These are phyloP conservation scores for Colistium nudipinnis DNA, from an alignment of 2,113 vertebrate genomes.

Conservation along the genomic window DNA sequence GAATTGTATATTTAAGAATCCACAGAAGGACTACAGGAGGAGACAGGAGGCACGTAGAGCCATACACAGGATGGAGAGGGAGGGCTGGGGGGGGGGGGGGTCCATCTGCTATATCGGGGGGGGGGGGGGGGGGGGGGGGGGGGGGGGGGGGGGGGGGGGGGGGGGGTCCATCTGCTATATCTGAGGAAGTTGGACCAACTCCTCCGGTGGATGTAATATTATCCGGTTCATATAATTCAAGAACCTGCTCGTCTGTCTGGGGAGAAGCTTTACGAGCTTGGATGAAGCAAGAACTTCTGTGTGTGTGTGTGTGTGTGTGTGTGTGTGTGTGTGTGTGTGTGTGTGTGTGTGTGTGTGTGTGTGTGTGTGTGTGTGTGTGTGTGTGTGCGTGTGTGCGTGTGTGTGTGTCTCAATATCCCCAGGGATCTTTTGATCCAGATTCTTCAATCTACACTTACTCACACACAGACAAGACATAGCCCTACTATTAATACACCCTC, in stretches of 20 bases:
- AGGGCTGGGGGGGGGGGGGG: too few relatives aligned
- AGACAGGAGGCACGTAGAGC: not conserved
- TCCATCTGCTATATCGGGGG: not conserved
- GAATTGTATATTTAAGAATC: not conserved
- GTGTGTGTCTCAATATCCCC: slow-evolving; percentile 25
- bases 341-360: slow-evolving; percentile 2
- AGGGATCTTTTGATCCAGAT: slow-evolving; percentile 65
- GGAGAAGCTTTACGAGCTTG: slow-evolving; percentile 14
- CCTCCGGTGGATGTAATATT: not conserved
- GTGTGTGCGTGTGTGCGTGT: slow-evolving; percentile 8
- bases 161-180: not conserved
- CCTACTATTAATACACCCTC: slow-evolving; percentile 56
- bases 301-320: slow-evolving; percentile 1
- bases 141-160: too few relatives aligned
- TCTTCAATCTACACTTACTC: slow-evolving; percentile 35
- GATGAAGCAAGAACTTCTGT: slow-evolving; percentile 21
- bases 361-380: slow-evolving; percentile 4
- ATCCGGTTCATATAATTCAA: slow-evolving; percentile 17
- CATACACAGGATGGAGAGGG: too few relatives aligned
- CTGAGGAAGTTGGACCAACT: slow-evolving; percentile 4
- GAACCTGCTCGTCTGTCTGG: slow-evolving; percentile 1
- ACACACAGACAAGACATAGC: not conserved
- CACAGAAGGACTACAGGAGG: not conserved
- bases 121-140: too few relatives aligned
- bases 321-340: slow-evolving; percentile 9